phyloP scores from a whole-genome alignment of 2,113 vertebrate genomes.

The Trematocara unimaculatum region DNA sequence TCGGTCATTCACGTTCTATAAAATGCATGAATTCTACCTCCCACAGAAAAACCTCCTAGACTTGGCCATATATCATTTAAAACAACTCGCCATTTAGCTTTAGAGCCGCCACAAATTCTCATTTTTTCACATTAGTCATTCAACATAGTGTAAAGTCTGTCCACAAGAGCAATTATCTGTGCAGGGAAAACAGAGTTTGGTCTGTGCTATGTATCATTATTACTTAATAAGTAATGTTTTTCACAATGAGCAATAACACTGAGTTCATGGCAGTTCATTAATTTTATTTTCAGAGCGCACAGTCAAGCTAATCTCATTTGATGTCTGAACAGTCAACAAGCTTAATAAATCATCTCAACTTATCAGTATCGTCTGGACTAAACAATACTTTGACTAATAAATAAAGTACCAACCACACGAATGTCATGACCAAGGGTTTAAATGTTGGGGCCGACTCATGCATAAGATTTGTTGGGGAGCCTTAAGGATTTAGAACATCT shows the following conservation, averaged over 20 bases:
- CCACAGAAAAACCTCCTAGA: slow-evolving; percentile 12
- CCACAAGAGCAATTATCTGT: background rate
- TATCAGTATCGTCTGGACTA: background rate
- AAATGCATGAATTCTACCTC: background rate
- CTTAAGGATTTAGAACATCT: background rate
- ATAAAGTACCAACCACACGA: background rate
- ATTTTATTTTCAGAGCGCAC: background rate
- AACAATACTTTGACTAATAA: background rate
- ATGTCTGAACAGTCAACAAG: background rate
- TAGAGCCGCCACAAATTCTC: slow-evolving; percentile 2
- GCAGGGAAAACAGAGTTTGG: background rate
- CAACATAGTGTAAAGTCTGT: background rate
- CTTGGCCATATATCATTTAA: background rate
- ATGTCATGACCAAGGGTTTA: background rate
- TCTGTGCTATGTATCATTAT: background rate
- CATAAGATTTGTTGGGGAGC: background rate
- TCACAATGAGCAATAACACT: background rate
- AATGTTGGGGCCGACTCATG: background rate
- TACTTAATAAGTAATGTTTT: background rate
- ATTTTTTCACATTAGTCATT: slow-evolving; percentile 22
- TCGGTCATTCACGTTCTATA: background rate
- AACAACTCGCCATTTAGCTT: slow-evolving; percentile 1
- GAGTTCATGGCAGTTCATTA: background rate
- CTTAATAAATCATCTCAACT: background rate
- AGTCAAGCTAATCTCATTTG: background rate